These are phyloP conservation scores for Drosophila murphyi DNA, from an alignment of 1,140 invertebrate genomes.

Conservation along the genomic window DNA sequence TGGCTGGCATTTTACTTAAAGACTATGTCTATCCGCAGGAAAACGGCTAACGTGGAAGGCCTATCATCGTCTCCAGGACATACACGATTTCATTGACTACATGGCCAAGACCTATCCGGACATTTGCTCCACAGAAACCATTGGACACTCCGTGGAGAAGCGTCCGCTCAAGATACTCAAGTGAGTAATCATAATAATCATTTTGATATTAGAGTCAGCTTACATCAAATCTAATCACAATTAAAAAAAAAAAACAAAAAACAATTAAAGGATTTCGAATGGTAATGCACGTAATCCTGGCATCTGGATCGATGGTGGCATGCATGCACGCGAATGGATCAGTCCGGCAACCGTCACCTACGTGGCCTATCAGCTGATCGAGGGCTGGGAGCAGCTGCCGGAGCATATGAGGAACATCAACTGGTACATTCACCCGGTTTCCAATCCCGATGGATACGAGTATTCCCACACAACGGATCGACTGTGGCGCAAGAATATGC, in stretches of 20 bases:
- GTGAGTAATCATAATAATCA: constrained; percentile 43
- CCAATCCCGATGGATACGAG: constrained; percentile 95
- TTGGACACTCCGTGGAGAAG: constrained; percentile 91
- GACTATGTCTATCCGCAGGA: constrained; percentile 84
- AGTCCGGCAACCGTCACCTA: constrained; percentile 93
- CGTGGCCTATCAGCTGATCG: constrained; percentile 92
- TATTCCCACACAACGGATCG: constrained; percentile 90
- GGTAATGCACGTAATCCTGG: constrained; percentile 87
- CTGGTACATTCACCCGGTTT: constrained; percentile 92
- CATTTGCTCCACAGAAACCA: constrained; percentile 88
- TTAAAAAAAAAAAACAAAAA: no score
- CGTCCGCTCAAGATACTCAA: constrained; percentile 89
- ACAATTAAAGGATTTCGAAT: constrained; percentile 87
- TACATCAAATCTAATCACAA: no score
- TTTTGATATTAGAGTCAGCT: not conserved
- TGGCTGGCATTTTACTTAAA: not conserved
- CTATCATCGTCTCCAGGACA: constrained; percentile 90
- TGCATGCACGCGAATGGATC: constrained; percentile 97
- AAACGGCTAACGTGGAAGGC: constrained; percentile 93
- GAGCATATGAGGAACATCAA: constrained; percentile 90
- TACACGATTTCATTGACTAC: constrained; percentile 90
- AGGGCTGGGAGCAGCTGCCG: constrained; percentile 88
- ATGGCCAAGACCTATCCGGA: constrained; percentile 89
- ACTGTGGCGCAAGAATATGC: constrained; percentile 93
- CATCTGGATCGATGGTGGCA: constrained; percentile 90